Conservation (phyloP, 2,797 vertebrate genomes). For the Propithecus deckenii region DNA sequence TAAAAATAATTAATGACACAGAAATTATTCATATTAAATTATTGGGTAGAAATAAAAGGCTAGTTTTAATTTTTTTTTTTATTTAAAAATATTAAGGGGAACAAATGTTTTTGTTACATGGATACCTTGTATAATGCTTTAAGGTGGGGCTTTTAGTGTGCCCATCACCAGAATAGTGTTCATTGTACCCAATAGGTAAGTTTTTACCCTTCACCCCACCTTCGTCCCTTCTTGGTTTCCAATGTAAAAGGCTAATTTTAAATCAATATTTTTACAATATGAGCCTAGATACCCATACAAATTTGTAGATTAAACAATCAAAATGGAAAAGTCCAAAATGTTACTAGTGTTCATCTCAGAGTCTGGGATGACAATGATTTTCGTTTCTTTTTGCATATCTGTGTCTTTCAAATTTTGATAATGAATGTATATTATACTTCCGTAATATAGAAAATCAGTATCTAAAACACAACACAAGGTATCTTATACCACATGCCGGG, state of each 20-base stretch:
- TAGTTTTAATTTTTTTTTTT: neutral
- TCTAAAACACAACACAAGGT: neutral
- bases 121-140: neutral
- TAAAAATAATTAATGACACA: neutral
- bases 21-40: neutral
- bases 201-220: neutral
- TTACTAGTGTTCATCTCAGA: slow-evolving; percentile 17
- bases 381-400: neutral
- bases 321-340: neutral
- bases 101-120: neutral
- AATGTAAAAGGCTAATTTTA: neutral
- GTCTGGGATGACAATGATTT: neutral
- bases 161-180: neutral
- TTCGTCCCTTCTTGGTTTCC: neutral
- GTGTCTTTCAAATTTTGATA: neutral
- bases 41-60: neutral
- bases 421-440: neutral
- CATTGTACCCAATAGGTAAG: neutral
- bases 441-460: neutral
- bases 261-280: neutral
- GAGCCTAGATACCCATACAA: neutral
- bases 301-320: neutral
- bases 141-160: neutral
- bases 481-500: neutral
- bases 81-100: neutral